Conservation (phyloP, 2,888 invertebrate genomes). For the Hirtodrosophila trivittata region DNA sequence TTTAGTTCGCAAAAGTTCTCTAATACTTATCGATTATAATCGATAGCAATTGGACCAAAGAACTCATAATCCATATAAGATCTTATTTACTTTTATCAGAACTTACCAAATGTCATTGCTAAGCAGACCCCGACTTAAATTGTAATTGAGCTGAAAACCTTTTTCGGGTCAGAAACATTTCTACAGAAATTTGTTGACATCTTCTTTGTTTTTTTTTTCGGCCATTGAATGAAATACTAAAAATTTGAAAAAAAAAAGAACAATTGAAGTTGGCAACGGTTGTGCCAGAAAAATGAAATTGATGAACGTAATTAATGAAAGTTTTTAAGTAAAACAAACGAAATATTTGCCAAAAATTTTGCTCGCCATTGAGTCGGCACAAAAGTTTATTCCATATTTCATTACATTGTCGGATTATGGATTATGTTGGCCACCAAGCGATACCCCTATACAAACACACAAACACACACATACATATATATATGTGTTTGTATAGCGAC, state of each 20-base stretch:
- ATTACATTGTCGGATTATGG: constrained; percentile 45
- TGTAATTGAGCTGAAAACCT: too few relatives aligned
- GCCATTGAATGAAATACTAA: not conserved
- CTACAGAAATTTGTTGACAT: too few relatives aligned
- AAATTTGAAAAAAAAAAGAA: constrained; percentile 11
- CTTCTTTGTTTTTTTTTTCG: too few relatives aligned
- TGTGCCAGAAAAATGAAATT: constrained; percentile 20
- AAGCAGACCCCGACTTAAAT: too few relatives aligned
- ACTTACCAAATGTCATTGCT: too few relatives aligned
- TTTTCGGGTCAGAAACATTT: too few relatives aligned
- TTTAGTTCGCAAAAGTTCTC: too few relatives aligned
- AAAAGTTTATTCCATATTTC: constrained; percentile 45
- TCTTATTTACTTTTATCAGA: too few relatives aligned
- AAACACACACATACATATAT: not conserved
- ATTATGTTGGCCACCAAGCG: constrained; percentile 44
- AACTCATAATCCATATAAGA: too few relatives aligned
- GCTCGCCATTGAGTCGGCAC: constrained; percentile 13
- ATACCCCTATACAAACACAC: constrained; percentile 15
- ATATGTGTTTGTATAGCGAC: not conserved
- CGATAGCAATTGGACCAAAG: too few relatives aligned
- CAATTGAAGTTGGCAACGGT: constrained; percentile 12
- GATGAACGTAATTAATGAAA: constrained; percentile 55
- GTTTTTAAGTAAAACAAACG: constrained; percentile 11
- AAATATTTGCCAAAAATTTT: constrained; percentile 27
- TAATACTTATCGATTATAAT: too few relatives aligned